Evolutionary conservation across 2,797 vertebrate species (phyloP).

Genomic region (Acanthiza pusilla): DNA sequence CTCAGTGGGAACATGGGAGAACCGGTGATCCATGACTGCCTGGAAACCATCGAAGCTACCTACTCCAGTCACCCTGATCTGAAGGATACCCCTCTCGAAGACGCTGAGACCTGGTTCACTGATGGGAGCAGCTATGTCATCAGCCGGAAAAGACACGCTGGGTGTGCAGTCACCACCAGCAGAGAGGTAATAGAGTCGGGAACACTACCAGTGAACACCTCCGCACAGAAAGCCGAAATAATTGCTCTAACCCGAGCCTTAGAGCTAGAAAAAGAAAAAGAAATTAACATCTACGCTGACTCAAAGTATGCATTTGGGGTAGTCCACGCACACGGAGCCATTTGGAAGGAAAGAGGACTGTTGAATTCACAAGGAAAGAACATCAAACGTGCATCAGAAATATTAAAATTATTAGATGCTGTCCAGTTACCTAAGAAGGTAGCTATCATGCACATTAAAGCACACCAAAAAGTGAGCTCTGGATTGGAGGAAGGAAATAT

Average conservation of each 20-base stretch:
- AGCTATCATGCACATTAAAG: too few species aligned
- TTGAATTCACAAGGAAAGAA: too few species aligned
- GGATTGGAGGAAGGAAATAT: not conserved
- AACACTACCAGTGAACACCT: not conserved
- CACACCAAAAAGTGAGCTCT: not conserved
- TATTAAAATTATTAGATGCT: too few species aligned
- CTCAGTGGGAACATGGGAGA: not conserved
- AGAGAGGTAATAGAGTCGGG: not conserved
- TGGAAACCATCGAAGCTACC: not conserved
- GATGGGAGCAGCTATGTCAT: not conserved
- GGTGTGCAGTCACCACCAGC: not conserved
- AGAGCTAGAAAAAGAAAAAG: not conserved
- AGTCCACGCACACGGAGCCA: not conserved
- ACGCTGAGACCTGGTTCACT: not conserved
- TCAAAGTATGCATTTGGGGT: not conserved
- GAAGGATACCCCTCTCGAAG: not conserved
- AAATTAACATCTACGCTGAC: not conserved
- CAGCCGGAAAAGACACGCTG: not conserved
- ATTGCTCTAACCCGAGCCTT: not conserved
- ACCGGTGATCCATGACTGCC: not conserved
- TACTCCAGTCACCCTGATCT: not conserved
- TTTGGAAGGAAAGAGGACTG: not conserved
- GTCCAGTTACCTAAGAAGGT: too few species aligned
- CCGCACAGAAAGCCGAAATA: not conserved
- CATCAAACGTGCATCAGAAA: too few species aligned